Base-by-base conservation (phyloP, 2,888 invertebrate species). In the Megastigmus dorsalis region DNA sequence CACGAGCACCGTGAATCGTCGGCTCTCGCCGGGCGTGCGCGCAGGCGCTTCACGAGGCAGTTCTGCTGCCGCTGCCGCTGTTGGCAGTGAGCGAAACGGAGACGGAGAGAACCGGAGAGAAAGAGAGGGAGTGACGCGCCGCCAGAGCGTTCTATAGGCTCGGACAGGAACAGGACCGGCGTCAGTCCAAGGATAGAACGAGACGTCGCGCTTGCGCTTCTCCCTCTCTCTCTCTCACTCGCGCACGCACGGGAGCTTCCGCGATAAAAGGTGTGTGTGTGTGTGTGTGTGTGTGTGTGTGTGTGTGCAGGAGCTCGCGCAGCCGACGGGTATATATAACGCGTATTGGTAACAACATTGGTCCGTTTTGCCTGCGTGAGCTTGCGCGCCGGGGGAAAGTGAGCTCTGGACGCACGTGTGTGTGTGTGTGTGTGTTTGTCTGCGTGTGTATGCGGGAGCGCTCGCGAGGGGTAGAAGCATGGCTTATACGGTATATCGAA, bases 161-260 rank as follows among this genome's bases (percentile, higher is more conserved):
- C 26, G 7, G 26, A 20, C 41, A 26, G 41, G 41, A 59, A 28
- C 41, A 41, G 41, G 13, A 59, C 41, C 15, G n/a, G 13, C 41
- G n/a, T n/a, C n/a, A 26, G 38, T 50, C 30, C 59, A 59, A 59
- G 59, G 59, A 59, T 59, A 41, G 10, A 59, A 26, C 23, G 50
- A 50, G 13, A 50, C 50, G 23, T 23, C 5, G 26, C 23, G 38
- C 59, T 59, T 26, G 41, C n/a, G 41, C 38, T 20, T 57, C 26
- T 20, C 55, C 10, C 52, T 52, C 1, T n/a, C n/a, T n/a, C n/a
- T n/a, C n/a, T n/a, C n/a, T n/a, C n/a, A n/a, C n/a, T n/a, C n/a
- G 13, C 33, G 4, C 13, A n/a, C 28, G 54, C 30, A 30, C n/a
- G 41, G 2, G 41, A 41, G 41, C n/a, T 9, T 4, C n/a, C 13